A percentile compares a stretch with the other conserved stretches of the same genome.
Conservation (phyloP, 2,888 invertebrate genomes). For the Plebejus melissa region DNA sequence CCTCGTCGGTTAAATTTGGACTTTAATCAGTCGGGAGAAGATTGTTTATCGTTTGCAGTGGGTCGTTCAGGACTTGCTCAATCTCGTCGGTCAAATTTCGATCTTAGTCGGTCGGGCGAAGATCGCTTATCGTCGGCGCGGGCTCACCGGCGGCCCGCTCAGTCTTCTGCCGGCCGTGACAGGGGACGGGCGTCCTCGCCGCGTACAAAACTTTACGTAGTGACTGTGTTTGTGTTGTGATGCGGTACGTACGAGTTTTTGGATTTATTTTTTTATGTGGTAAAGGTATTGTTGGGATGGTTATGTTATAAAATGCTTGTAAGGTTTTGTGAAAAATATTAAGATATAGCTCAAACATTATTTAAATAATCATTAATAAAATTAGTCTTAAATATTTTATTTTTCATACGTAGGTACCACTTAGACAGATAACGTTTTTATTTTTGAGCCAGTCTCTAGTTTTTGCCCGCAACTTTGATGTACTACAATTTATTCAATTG, state of each 20-base stretch:
- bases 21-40: slow-evolving; percentile 71
- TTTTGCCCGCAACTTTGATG: too few relatives aligned
- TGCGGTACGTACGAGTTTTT: slow-evolving; percentile 11
- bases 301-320: too few relatives aligned
- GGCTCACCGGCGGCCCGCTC: slow-evolving; percentile 41
- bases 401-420: too few relatives aligned
- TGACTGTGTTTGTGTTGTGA: slow-evolving; percentile 42
- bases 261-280: not conserved
- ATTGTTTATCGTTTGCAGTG: slow-evolving; percentile 55
- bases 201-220: slow-evolving; percentile 32
- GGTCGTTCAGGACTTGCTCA: slow-evolving; percentile 43
- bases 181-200: slow-evolving; percentile 47
- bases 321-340: not conserved
- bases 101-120: slow-evolving; percentile 72
- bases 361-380: too few relatives aligned
- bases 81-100: slow-evolving; percentile 60
- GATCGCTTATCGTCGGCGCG: slow-evolving; percentile 57
- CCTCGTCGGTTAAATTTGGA: slow-evolving; percentile 74
- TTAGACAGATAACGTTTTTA: too few relatives aligned
- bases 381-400: too few relatives aligned
- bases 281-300: not conserved
- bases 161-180: slow-evolving; percentile 53
- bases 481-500: too few relatives aligned
- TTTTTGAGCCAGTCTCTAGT: too few relatives aligned
- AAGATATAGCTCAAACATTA: not conserved